Percentiles rank a stretch among this genome's conserved stretches.
Conservation (phyloP, 2,113 vertebrate species). For the Neodon shergylaensis region DNA sequence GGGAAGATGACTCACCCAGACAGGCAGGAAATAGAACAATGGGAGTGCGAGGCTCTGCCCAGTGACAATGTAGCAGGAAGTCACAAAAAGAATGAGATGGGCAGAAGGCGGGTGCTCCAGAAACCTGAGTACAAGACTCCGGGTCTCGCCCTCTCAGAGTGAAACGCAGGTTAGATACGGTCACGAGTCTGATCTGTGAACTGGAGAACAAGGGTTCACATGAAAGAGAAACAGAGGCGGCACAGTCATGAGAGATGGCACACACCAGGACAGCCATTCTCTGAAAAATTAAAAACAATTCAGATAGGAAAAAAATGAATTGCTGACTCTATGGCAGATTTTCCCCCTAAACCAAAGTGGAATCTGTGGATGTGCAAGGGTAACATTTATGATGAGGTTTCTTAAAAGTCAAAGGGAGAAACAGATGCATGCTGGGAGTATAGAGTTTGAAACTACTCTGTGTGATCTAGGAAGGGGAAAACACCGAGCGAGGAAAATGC, state of each 20-base stretch:
- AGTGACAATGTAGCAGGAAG: too few species aligned
- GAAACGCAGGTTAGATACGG: not conserved
- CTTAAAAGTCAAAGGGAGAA: not conserved
- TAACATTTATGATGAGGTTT: fast-evolving
- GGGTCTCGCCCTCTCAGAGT: not conserved
- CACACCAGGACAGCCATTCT: fast-evolving
- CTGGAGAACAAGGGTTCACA: not conserved
- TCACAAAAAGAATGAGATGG: not conserved
- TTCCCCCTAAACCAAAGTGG: not conserved
- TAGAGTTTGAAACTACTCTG: not conserved
- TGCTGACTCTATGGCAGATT: not conserved
- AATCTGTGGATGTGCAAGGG: not conserved
- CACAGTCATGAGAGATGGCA: not conserved
- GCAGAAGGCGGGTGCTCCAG: not conserved
- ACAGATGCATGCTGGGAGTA: not conserved
- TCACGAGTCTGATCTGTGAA: not conserved
- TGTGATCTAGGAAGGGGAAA: not conserved
- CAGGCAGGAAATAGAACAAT: not conserved
- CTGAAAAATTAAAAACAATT: not conserved
- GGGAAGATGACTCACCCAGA: not conserved
- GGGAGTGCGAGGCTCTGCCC: not conserved
- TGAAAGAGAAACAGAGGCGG: not conserved
- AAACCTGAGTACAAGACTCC: not conserved
- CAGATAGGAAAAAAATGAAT: not conserved
- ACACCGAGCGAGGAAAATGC: not conserved